Percentiles rank a stretch among this genome's conserved stretches.
Conservation (phyloP, 2,888 invertebrate species). For the Phengaris arion region DNA sequence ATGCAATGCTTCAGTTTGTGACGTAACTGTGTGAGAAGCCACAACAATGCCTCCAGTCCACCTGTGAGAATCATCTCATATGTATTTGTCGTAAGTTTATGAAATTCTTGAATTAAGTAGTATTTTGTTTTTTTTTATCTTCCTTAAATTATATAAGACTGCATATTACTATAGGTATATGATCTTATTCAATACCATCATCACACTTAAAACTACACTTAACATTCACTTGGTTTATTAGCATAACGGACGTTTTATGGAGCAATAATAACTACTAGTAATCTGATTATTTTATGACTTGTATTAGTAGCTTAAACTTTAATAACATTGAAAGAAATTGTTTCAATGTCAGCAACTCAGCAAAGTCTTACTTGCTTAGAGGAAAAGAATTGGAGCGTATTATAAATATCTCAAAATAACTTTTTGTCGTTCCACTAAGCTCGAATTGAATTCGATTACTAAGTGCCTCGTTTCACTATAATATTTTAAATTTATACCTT, state of each 20-base stretch:
- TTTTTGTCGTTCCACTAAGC: slow-evolving; percentile 14
- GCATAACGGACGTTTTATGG: slow-evolving; percentile 3
- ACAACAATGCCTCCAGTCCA: slow-evolving; percentile 21
- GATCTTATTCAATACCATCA: neutral
- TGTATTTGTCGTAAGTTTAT: slow-evolving; percentile 23
- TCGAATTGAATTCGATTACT: slow-evolving; percentile 13
- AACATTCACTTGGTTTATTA: neutral
- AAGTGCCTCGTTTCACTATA: slow-evolving; percentile 11
- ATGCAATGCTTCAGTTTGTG: slow-evolving; percentile 9
- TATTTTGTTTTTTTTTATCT: neutral
- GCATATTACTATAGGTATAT: neutral
- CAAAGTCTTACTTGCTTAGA: neutral
- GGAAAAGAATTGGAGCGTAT: neutral
- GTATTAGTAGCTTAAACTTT: neutral
- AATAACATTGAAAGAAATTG: neutral
- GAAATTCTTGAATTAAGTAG: slow-evolving; percentile 14
- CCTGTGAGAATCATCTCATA: slow-evolving; percentile 27
- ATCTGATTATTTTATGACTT: neutral
- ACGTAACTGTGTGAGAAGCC: slow-evolving; percentile 21
- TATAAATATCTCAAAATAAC: slow-evolving; percentile 1
- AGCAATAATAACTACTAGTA: neutral
- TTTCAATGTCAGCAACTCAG: neutral
- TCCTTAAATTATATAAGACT: neutral
- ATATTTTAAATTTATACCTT: slow-evolving; percentile 15
- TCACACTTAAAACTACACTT: neutral